Conservation (phyloP, 2,113 vertebrate species). For the Tragelaphus strepsiceros region DNA sequence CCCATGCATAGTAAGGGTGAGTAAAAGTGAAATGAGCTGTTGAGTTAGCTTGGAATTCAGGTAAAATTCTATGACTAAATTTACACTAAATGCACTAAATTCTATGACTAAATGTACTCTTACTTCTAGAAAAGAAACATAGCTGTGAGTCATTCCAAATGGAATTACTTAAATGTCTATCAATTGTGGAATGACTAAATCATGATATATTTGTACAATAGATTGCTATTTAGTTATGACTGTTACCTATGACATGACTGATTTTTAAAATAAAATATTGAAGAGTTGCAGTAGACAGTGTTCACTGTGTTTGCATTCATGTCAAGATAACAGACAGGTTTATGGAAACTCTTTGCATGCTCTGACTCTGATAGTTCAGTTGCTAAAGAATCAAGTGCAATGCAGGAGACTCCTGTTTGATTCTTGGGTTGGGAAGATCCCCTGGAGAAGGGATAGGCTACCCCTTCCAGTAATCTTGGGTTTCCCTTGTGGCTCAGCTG, state of each 20-base stretch:
- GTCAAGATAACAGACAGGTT: background rate
- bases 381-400: background rate
- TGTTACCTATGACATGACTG: background rate
- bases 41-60: background rate
- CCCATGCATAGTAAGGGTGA: rapidly evolving
- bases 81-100: background rate
- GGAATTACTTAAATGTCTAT: background rate
- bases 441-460: background rate
- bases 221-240: background rate
- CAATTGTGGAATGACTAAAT: background rate
- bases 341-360: background rate
- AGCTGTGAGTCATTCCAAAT: background rate
- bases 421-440: background rate
- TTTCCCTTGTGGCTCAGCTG: background rate
- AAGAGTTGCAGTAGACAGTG: background rate
- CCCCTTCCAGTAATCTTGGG: background rate
- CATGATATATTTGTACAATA: background rate
- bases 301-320: background rate
- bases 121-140: background rate
- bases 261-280: background rate
- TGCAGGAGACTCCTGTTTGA: background rate
- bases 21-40: background rate
- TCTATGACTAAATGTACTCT: background rate
- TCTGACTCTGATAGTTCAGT: background rate
- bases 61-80: background rate